phyloP scores from a whole-genome alignment of 1,140 invertebrate genomes.

The Drosophila carrolli region DNA sequence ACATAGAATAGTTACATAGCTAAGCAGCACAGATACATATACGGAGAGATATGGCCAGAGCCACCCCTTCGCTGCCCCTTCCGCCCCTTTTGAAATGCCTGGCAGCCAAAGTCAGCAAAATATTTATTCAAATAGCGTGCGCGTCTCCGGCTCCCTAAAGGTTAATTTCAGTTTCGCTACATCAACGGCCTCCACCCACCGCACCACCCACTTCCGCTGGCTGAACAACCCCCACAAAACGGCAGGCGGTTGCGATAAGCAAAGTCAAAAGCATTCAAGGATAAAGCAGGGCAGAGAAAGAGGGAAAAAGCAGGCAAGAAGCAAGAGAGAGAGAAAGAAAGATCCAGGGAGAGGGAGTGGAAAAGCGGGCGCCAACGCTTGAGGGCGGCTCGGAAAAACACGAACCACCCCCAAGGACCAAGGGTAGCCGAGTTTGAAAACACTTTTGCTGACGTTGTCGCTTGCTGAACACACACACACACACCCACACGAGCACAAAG shows the following conservation, averaged over 20 bases:
- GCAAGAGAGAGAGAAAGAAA: slow-evolving; percentile 6
- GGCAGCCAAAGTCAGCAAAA: slow-evolving; percentile 77
- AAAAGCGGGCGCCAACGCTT: slow-evolving; percentile 37
- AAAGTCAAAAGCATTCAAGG: slow-evolving; percentile 79
- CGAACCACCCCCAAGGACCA: slow-evolving; percentile 54
- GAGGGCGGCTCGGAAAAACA: slow-evolving; percentile 35
- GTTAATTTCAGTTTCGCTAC: slow-evolving; percentile 79
- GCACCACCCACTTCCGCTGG: slow-evolving; percentile 47
- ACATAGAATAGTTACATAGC: slow-evolving; percentile 80
- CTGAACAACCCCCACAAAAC: slow-evolving; percentile 63
- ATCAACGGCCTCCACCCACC: slow-evolving; percentile 32
- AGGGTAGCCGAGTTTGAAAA: slow-evolving; percentile 67
- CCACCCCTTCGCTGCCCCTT: slow-evolving; percentile 20
- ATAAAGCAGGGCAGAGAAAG: slow-evolving; percentile 47
- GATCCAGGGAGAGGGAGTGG: slow-evolving; percentile 1
- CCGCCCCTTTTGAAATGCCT: slow-evolving; percentile 29
- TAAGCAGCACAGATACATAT: slow-evolving; percentile 43
- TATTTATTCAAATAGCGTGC: slow-evolving; percentile 82
- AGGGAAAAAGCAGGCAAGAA: slow-evolving; percentile 1
- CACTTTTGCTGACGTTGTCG: slow-evolving; percentile 80
- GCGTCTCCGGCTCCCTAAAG: slow-evolving; percentile 60
- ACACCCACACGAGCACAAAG: slow-evolving; percentile 28
- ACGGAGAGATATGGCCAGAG: slow-evolving; percentile 1
- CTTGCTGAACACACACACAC: slow-evolving; percentile 36
- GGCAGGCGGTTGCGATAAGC: slow-evolving; percentile 69